Evolutionary conservation across 2,888 invertebrate species (phyloP).

Genomic region (Hyposoter didymator): DNA sequence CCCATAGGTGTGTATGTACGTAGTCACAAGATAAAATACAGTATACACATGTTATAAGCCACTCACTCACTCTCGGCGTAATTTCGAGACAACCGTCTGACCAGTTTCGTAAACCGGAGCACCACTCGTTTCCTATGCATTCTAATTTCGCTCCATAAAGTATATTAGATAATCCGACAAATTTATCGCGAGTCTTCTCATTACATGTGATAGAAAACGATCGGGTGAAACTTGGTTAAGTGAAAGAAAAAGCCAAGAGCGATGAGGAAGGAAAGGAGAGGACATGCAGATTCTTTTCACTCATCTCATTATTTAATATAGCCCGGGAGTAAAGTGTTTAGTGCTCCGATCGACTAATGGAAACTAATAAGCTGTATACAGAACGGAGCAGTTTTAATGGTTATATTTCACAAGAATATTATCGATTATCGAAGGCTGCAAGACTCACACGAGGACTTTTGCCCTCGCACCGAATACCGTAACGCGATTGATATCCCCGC

Average conservation of each 20-base stretch:
- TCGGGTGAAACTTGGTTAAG: conserved; percentile 25
- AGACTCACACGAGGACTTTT: neutral
- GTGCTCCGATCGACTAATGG: conserved; percentile 61
- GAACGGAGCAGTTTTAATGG: conserved; percentile 35
- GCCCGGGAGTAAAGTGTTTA: neutral
- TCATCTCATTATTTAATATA: conserved; percentile 40
- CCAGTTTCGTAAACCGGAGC: conserved; percentile 25
- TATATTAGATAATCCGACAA: conserved; percentile 62
- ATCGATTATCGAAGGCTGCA: conserved; percentile 31
- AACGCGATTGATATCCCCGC: conserved; percentile 38
- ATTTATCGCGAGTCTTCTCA: conserved; percentile 52
- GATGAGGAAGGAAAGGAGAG: neutral
- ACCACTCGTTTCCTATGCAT: conserved; percentile 48
- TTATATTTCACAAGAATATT: conserved; percentile 41
- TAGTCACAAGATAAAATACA: conserved; percentile 16
- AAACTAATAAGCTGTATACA: conserved; percentile 52
- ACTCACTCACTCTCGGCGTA: conserved; percentile 56
- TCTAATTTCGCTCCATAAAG: conserved; percentile 55
- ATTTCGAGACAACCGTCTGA: conserved; percentile 52
- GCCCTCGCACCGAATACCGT: neutral
- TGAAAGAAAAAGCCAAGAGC: conserved; percentile 4
- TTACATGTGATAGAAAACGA: conserved; percentile 24
- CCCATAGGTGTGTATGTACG: neutral
- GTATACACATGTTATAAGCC: conserved; percentile 40
- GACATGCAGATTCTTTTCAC: neutral